Evolutionary conservation across 2,888 invertebrate species (phyloP), one percentile per base, ranked within the genome.

Genomic region (Cryptus armator): DNA sequence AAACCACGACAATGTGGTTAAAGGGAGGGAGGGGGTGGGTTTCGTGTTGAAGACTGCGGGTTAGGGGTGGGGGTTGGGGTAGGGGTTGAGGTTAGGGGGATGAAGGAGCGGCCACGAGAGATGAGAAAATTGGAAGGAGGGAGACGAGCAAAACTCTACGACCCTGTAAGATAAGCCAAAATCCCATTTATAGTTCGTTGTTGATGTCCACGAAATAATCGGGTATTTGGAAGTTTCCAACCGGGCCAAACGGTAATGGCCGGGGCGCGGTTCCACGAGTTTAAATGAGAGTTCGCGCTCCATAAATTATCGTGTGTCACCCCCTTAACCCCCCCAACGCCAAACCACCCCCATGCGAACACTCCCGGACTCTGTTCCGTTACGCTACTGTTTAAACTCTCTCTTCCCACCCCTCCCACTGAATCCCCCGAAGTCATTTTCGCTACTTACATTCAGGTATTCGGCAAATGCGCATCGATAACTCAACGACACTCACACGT

Each of bases 131-230:
- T 66, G 16, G 44, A 67, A 51, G 37, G 53, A 10, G 59, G 78
- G 67, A n/a, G 37, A 37, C 82, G 70, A 76, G 86, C 88, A 89
- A 89, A 90, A 90, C 89, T 90, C 87, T 37, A 80, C 86, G 88
- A 37, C 86, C 82, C 84, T 74, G 81, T 68, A 85, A 91, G 92
- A 92, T 92, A 92, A 92, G 90, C 92, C 88, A 87, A 91, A 93
- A 92, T 89, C 92, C 92, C 90, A 92, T 92, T 92, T 37, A 92
- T 89, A 90, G 90, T 91, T 91, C 88, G 90, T 90, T 89, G 90
- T 90, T 90, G 90, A 91, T 91, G 83, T 67, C 78, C 77, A 59
- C 83, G 83, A 82, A 87, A 83, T 85, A 85, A 85, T 82, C 75
- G 46, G 86, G 86, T 86, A 88, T 89, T 87, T 87, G 87, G 86